Percentiles rank a stretch among this genome's conserved stretches.
These are phyloP conservation scores for Chiroxiphia lanceolata DNA, from an alignment of 2,797 vertebrate genomes.

Conservation along the genomic window DNA sequence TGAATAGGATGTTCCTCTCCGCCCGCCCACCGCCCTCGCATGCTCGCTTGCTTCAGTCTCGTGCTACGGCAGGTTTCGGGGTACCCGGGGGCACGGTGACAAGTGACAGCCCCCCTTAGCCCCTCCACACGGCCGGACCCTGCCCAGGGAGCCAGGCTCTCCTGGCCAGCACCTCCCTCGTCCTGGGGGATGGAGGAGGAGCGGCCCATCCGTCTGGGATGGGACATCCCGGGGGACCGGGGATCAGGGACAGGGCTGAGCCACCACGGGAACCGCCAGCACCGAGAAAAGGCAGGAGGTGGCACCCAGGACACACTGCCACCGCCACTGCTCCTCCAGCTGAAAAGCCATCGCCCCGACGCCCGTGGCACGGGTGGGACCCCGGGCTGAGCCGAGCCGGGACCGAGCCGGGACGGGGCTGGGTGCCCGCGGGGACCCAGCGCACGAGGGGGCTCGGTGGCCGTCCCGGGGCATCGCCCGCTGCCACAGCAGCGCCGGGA, in stretches of 20 bases:
- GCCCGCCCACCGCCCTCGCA: slow-evolving; percentile 40
- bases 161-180: not conserved
- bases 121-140: not conserved
- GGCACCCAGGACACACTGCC: not conserved
- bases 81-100: not conserved
- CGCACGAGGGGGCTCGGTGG: not conserved
- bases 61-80: slow-evolving; percentile 51
- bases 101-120: not conserved
- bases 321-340: not conserved
- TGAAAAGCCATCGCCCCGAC: not conserved
- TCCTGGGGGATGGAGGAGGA: not conserved
- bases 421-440: not conserved
- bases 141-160: not conserved
- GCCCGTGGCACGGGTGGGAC: not conserved
- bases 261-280: not conserved
- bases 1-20: slow-evolving; percentile 9
- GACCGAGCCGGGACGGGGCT: not conserved
- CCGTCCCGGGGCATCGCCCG: not conserved
- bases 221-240: not conserved
- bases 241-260: not conserved
- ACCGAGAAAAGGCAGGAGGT: not conserved
- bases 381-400: not conserved
- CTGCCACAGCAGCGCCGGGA: not conserved
- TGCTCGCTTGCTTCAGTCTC: slow-evolving; percentile 71
- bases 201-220: not conserved